A percentile compares a stretch with the other conserved stretches of the same genome.
Evolutionary conservation across 2,888 invertebrate genomes (phyloP).

Genomic region (Archips crataeganus): DNA sequence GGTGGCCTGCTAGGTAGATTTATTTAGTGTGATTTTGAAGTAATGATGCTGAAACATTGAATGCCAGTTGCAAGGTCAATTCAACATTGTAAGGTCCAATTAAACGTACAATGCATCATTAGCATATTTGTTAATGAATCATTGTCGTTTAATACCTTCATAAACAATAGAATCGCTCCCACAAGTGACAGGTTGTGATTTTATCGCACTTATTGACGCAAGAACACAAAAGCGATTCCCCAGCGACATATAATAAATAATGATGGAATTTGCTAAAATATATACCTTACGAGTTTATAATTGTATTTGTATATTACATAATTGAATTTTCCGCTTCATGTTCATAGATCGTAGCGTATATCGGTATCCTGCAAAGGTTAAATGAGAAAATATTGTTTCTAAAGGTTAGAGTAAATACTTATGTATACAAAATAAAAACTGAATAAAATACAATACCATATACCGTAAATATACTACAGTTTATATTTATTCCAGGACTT

Average conservation of each 20-base stretch:
- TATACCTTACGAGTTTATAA: constrained; percentile 21
- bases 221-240: constrained; percentile 55
- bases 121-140: background rate
- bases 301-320: constrained; percentile 39
- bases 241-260: constrained; percentile 49
- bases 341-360: constrained; percentile 73
- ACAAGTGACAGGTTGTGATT: background rate
- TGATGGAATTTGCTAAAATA: constrained; percentile 44
- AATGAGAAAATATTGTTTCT: constrained; percentile 20
- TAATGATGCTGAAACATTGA: background rate
- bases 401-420: background rate
- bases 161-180: background rate
- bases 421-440: too few relatives aligned
- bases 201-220: constrained; percentile 46
- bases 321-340: constrained; percentile 63
- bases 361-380: constrained; percentile 68
- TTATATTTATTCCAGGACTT: too few relatives aligned
- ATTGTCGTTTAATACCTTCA: background rate
- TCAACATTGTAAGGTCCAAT: background rate
- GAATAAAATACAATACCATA: too few relatives aligned
- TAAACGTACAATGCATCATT: background rate
- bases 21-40: background rate
- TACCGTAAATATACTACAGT: too few relatives aligned
- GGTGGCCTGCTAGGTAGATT: background rate
- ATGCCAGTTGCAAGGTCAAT: background rate